Percentiles rank a stretch among this genome's conserved stretches.
Conservation (phyloP, 2,888 invertebrate genomes). For the Ceramica pisi region DNA sequence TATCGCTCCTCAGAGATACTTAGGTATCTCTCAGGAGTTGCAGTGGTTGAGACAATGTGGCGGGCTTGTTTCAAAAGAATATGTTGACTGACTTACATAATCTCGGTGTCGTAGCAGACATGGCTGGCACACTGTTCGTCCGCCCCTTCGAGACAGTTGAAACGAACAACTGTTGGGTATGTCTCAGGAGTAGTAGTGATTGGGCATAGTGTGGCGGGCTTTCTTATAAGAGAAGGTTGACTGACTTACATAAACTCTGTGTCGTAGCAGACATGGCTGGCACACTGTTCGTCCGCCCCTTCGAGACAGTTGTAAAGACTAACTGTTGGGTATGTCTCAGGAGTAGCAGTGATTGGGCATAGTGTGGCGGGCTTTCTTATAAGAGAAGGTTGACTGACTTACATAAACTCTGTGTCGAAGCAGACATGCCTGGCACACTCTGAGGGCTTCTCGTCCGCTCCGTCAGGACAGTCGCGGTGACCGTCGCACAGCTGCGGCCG, state of each 20-base stretch:
- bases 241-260: slow-evolving; percentile 82
- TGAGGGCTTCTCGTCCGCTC: slow-evolving; percentile 74
- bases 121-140: slow-evolving; percentile 79
- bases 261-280: slow-evolving; percentile 63
- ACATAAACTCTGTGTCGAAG: slow-evolving; percentile 81
- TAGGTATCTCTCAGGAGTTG: no score
- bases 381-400: slow-evolving; percentile 47
- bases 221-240: neutral
- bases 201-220: no score
- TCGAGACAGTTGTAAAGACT: slow-evolving; percentile 76
- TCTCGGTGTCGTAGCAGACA: slow-evolving; percentile 74
- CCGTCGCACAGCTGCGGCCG: slow-evolving; percentile 79
- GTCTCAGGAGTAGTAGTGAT: no score
- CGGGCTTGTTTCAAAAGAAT: no score
- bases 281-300: slow-evolving; percentile 79
- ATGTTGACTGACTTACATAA: slow-evolving; percentile 75
- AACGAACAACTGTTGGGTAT: no score
- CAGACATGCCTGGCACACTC: slow-evolving; percentile 72
- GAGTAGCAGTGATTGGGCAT: no score
- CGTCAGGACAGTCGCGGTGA: slow-evolving; percentile 77
- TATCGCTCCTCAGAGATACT: no score
- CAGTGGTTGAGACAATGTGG: no score
- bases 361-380: no score
- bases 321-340: no score
- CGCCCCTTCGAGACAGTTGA: slow-evolving; percentile 50